Percentiles rank a stretch among this genome's conserved stretches.
phyloP scores from a whole-genome alignment of 2,113 vertebrate species.

The Cheilinus undulatus region DNA sequence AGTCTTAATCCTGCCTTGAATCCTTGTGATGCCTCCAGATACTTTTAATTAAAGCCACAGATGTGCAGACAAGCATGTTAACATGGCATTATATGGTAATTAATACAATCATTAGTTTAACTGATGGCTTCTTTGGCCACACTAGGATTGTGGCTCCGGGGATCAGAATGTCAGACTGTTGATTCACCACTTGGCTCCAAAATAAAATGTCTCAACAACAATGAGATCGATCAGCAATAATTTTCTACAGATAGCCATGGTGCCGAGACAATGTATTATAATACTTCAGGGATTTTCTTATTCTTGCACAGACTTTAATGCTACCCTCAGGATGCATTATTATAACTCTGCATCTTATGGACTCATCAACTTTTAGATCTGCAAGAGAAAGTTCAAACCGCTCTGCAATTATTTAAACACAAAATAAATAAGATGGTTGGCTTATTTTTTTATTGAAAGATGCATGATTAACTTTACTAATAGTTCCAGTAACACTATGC shows the following conservation, averaged over 20 bases:
- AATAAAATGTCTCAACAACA: not conserved
- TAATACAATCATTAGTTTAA: slow-evolving; percentile 25
- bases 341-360: too few species aligned
- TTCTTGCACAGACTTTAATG: too few species aligned
- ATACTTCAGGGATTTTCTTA: not conserved
- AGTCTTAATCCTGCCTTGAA: slow-evolving; percentile 13
- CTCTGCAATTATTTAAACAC: too few species aligned
- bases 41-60: slow-evolving; percentile 20
- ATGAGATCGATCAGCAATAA: not conserved
- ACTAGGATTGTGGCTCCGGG: not conserved
- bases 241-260: not conserved
- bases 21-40: slow-evolving; percentile 5
- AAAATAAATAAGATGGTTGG: too few species aligned
- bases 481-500: too few species aligned
- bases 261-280: not conserved
- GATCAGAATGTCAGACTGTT: not conserved
- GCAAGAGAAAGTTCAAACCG: too few species aligned
- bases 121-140: not conserved
- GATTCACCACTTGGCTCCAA: not conserved
- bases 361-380: too few species aligned
- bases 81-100: slow-evolving; percentile 17
- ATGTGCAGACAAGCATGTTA: slow-evolving; percentile 18
- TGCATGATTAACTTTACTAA: too few species aligned
- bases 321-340: too few species aligned
- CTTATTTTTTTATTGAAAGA: too few species aligned